Evolutionary conservation across 2,113 vertebrate genomes (phyloP), one percentile per base, ranked within the genome.

Genomic region (Alaudala cheleensis): DNA sequence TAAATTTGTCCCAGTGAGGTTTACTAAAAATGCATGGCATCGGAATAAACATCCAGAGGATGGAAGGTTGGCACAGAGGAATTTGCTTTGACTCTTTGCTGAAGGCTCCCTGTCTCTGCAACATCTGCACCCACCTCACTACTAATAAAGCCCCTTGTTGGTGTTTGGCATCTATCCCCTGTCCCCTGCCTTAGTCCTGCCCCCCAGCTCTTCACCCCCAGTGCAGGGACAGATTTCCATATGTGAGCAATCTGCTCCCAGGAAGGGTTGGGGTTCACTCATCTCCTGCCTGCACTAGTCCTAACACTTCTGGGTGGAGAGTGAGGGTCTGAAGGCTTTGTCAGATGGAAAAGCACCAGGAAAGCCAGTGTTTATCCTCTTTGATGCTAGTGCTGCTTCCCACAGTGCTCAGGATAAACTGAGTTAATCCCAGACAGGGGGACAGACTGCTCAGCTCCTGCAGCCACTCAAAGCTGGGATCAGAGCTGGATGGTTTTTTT

Each of bases 311-410:
- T 81, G 44, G 20, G 37, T n/a, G 56, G 89, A 76, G 67, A 51
- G 80, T 44, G 88, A 95, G 94, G 67, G 39, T 83, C 29, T 5
- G n/a, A 57, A 76, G 45, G 74, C 39, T 93, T 45, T 94, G 80
- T 88, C 95, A 94, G 92, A 93, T 86, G 91, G 91, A 60, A 80
- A 95, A 95, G 61, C 83, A 76, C 67, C 78, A 70, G 90, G 90
- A 96, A 84, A 78, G 79, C 0, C 50, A 71, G 39, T 7, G 10
- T 33, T 88, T 42, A 73, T 81, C 64, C 88, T 88, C 67, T 83
- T 62, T 49, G 58, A 73, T 94, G 71, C 60, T 80, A 28, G 49
- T 28, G 26, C 62, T 82, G 82, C 69, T 42, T 81, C 77, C 84
- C 13, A 1, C 47, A 18, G 84, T 12, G 87, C 72, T 67, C 29